These are phyloP conservation scores for Helicoverpa zea DNA, from an alignment of 1,140 invertebrate species.

Conservation along the genomic window DNA sequence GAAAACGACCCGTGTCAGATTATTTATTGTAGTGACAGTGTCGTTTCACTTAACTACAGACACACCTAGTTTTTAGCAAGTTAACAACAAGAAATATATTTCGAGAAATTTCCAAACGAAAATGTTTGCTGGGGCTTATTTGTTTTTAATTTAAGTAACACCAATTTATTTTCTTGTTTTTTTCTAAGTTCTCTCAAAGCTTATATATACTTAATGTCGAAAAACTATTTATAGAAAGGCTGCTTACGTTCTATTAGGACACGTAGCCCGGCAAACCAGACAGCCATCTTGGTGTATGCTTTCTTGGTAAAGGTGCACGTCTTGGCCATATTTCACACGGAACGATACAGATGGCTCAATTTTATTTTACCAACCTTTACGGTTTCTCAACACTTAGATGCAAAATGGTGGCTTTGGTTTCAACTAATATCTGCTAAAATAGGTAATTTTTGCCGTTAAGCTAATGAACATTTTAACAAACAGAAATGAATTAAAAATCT, in stretches of 20 bases:
- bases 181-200: not conserved
- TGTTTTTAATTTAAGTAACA: not conserved
- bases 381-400: not conserved
- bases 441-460: not conserved
- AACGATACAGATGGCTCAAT: slow-evolving; percentile 27
- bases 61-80: not conserved
- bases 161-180: not conserved
- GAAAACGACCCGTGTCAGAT: slow-evolving; percentile 28
- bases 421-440: not conserved
- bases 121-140: not conserved
- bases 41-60: not conserved
- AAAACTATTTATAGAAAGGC: not conserved
- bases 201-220: not conserved
- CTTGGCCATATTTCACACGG: not conserved
- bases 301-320: slow-evolving; percentile 19
- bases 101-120: not conserved
- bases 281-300: not conserved
- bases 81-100: not conserved
- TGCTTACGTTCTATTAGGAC: not conserved
- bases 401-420: not conserved
- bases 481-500: no score
- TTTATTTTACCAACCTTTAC: slow-evolving; percentile 27
- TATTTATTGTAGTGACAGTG: slow-evolving; percentile 20
- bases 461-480: no score
- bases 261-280: slow-evolving; percentile 2